These are phyloP conservation scores for Tyto alba DNA, from an alignment of 2,113 vertebrate species.

Conservation along the genomic window DNA sequence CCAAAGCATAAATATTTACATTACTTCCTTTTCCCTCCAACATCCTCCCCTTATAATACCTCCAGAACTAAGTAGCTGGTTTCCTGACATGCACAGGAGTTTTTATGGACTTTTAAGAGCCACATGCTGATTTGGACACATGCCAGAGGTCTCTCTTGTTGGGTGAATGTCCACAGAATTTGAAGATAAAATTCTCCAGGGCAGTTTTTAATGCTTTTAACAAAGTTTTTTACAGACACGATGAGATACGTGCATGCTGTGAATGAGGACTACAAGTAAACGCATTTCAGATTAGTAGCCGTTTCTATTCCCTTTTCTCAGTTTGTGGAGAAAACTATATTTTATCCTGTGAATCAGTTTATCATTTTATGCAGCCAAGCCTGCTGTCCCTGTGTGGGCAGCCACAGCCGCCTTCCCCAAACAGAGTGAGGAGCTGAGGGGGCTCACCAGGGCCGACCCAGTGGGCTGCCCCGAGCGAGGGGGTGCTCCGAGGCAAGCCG, in stretches of 20 bases:
- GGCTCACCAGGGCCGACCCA: neutral
- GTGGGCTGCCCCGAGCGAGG: accelerated
- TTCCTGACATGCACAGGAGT: neutral
- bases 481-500: neutral
- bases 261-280: neutral
- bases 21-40: neutral
- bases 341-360: neutral
- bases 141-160: neutral
- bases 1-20: neutral
- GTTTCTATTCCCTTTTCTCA: neutral
- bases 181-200: neutral
- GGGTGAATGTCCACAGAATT: neutral
- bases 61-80: neutral
- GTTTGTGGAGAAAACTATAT: neutral
- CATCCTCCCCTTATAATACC: neutral
- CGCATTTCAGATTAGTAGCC: neutral
- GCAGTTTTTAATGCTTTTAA: neutral
- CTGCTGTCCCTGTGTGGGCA: neutral
- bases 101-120: neutral
- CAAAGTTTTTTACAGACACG: neutral
- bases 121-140: neutral
- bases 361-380: neutral
- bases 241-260: neutral
- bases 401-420: neutral
- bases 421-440: neutral